Percentiles rank a stretch among this genome's conserved stretches.
Evolutionary conservation across 1,140 invertebrate genomes (phyloP).

Genomic region (Potamilus streckersoni): DNA sequence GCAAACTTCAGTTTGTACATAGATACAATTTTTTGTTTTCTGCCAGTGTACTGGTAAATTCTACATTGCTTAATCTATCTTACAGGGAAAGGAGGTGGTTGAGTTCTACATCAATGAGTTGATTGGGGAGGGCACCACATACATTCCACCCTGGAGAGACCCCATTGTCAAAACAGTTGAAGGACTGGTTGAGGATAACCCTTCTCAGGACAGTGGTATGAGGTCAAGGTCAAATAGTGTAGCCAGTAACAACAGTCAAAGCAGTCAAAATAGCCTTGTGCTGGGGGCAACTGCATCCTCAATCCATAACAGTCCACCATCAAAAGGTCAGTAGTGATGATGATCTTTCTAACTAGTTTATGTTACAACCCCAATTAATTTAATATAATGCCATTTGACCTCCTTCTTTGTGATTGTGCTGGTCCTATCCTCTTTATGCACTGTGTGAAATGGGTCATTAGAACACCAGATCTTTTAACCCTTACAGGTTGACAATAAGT

Average conservation of each 20-base stretch:
- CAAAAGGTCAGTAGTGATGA: no score
- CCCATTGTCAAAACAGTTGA: conserved; percentile 11
- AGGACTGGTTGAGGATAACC: conserved; percentile 31
- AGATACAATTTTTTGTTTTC: no score
- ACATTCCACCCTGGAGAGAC: conserved; percentile 69
- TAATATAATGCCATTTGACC: no score
- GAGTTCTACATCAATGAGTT: conserved; percentile 90
- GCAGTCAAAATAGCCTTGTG: conserved; percentile 54
- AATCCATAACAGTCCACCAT: conserved; percentile 18
- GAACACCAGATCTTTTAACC: no score
- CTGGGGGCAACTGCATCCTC: conserved; percentile 60
- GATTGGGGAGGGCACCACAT: conserved; percentile 83
- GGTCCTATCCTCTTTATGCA: no score
- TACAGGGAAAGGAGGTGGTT: conserved; percentile 95
- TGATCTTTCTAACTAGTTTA: no score
- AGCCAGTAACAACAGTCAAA: conserved; percentile 40
- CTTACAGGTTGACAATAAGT: no score
- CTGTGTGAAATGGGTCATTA: no score
- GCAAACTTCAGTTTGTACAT: no score
- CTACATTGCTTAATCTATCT: conserved; percentile 4
- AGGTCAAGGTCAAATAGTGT: conserved; percentile 56
- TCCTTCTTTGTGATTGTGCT: no score
- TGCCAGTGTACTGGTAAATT: neutral
- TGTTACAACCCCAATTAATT: no score
- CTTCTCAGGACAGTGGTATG: conserved; percentile 59